Conservation (phyloP, 2,888 invertebrate species). For the Parelbella ahira region DNA sequence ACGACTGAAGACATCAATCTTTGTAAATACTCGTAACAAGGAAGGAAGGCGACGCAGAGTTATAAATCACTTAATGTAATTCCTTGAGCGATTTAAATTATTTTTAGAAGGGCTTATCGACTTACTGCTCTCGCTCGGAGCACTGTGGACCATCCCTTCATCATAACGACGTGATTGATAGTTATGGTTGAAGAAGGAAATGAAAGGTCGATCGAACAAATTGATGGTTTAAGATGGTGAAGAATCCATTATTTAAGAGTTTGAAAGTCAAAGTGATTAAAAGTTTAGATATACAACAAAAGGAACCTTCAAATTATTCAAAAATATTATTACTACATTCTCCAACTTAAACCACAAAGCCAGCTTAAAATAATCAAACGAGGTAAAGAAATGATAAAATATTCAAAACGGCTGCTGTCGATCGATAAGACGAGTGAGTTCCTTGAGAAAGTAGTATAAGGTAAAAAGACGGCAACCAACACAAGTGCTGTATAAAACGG, state of each 20-base stretch:
- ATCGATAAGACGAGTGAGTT: neutral
- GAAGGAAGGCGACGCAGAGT: slow-evolving; percentile 11
- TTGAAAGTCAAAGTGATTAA: too few relatives aligned
- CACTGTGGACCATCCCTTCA: slow-evolving; percentile 16
- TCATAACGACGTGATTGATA: slow-evolving; percentile 21
- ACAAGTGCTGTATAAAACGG: slow-evolving; percentile 17
- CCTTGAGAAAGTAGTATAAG: slow-evolving; percentile 8
- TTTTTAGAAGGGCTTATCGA: slow-evolving; percentile 23
- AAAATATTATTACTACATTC: too few relatives aligned
- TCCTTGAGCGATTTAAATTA: slow-evolving; percentile 13
- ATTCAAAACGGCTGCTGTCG: too few relatives aligned
- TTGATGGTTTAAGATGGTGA: slow-evolving; percentile 7
- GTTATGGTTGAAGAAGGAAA: slow-evolving; percentile 14
- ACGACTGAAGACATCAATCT: too few relatives aligned
- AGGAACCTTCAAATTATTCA: too few relatives aligned
- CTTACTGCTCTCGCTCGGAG: slow-evolving; percentile 13
- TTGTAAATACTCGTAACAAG: slow-evolving; percentile 12
- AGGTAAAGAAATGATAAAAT: too few relatives aligned
- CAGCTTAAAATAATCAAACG: too few relatives aligned
- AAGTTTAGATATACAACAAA: too few relatives aligned
- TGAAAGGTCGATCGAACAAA: slow-evolving; percentile 7
- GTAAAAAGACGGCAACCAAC: slow-evolving; percentile 20
- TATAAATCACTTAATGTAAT: slow-evolving; percentile 20
- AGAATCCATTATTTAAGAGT: too few relatives aligned
- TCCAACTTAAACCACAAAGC: too few relatives aligned